Evolutionary conservation across 2,113 vertebrate species (phyloP), one percentile per base, ranked within the genome.

Genomic region (Sitta europaea): DNA sequence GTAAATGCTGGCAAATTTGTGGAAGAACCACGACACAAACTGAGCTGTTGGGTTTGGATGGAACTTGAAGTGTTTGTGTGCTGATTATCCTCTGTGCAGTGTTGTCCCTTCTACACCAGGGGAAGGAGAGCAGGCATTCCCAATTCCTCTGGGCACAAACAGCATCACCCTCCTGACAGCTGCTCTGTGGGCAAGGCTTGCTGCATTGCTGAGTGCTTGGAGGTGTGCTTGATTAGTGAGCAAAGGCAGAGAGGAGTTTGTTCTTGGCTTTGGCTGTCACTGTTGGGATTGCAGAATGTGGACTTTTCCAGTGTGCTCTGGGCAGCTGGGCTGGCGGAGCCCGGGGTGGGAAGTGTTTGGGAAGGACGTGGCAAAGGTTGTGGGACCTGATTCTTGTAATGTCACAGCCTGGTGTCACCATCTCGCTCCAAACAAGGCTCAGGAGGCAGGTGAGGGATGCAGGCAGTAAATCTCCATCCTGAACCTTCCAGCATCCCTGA

Each of bases 341-440:
- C 33, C 50, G 38, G 0, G 2, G 14, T 48, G 35, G 58, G 66
- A 51, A 17, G 31, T 20, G 54, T 76, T 95, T 51, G 83, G 40
- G 57, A 35, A 75, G 40, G 36, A 28, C 12, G 0, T 35, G 29
- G 29, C 29, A n/a, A 40, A 14, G 38, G 14, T 25, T 72, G 6
- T 7, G 24, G 23, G 54, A 14, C 19, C 1, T 35, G 5, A 54
- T 47, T 70, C 25, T 15, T 66, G 12, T 28, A 7, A 21, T 54
- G 33, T n/a, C 48, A 5, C 2, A 35, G 33, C 1, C 1, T 57
- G 11, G 27, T 67, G 12, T 71, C 57, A 43, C n/a, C 10, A 2
- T 51, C 24, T 59, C 24, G 1, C 27, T 55, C 36, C 73, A 89
- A 53, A 45, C 6, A 8, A 3, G 31, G 21, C 36, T 70, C 14